Evolutionary conservation across 2,888 invertebrate genomes (phyloP).

Genomic region (Lasioglossum morio): DNA sequence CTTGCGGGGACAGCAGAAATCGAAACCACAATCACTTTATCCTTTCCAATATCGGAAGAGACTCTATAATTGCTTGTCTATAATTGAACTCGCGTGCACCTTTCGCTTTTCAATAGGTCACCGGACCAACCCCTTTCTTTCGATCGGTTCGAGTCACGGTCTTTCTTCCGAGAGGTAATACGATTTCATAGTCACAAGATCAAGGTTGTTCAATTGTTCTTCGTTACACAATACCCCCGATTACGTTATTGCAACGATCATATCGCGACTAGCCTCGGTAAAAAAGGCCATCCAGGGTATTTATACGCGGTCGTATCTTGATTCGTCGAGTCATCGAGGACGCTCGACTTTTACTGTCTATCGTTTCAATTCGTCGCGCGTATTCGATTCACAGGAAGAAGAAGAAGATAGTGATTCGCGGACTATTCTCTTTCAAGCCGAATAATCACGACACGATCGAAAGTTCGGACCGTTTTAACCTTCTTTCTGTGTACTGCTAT

Average conservation of each 20-base stretch:
- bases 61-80: constrained; percentile 16
- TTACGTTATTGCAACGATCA: constrained; percentile 13
- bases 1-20: background rate
- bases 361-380: background rate
- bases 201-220: background rate
- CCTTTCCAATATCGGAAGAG: background rate
- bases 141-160: background rate
- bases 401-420: background rate
- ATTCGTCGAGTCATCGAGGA: background rate
- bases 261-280: background rate
- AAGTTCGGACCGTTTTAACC: background rate
- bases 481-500: too few species aligned
- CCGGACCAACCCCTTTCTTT: background rate
- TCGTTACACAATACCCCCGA: constrained; percentile 21
- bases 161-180: background rate
- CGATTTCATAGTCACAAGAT: background rate
- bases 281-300: background rate
- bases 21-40: background rate
- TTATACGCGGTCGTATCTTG: background rate
- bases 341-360: background rate
- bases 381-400: background rate
- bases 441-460: background rate
- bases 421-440: background rate
- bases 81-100: constrained; percentile 12
- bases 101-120: constrained; percentile 16